Percentiles rank a stretch among this genome's conserved stretches.
Conservation (phyloP, 2,888 invertebrate species). For the Apantesis nais region DNA sequence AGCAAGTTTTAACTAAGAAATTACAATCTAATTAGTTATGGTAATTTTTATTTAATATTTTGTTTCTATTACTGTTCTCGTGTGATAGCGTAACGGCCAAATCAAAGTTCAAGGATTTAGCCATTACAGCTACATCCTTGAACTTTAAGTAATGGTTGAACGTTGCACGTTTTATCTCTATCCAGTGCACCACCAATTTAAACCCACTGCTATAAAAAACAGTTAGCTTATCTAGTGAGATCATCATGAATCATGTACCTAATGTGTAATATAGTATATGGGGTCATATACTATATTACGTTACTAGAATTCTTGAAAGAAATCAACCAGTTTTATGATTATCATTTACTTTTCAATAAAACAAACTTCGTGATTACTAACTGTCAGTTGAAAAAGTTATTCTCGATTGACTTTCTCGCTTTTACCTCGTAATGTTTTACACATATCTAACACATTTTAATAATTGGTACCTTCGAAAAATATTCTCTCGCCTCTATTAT, state of each 20-base stretch:
- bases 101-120: too few species aligned
- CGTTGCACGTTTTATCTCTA: neutral
- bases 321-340: too few species aligned
- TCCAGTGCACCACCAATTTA: too few species aligned
- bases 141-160: neutral
- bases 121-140: too few species aligned
- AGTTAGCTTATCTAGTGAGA: neutral
- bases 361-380: neutral
- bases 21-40: too few species aligned
- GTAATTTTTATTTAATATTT: too few species aligned
- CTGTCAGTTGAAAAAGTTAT: neutral
- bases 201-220: too few species aligned
- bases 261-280: neutral
- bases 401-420: neutral
- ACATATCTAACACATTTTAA: neutral
- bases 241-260: neutral
- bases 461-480: neutral
- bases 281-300: neutral
- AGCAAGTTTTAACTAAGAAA: neutral
- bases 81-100: too few species aligned
- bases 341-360: neutral
- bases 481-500: too few species aligned
- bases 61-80: neutral
- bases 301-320: too few species aligned
- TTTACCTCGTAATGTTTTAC: neutral